phyloP scores from a whole-genome alignment of 2,113 vertebrate species.

The Aramus guarauna region DNA sequence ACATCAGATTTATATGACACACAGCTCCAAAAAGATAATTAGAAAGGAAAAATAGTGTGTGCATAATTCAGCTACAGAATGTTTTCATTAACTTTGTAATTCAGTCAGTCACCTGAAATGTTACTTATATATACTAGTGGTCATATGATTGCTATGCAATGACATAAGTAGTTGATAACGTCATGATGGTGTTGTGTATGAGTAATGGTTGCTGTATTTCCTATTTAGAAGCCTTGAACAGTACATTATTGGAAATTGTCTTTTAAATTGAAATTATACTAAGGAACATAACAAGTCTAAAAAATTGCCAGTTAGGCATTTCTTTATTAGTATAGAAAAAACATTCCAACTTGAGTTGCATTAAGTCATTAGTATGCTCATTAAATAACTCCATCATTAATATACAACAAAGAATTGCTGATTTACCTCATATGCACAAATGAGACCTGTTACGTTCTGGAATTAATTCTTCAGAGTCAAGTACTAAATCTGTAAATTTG shows the following conservation, averaged over 20 bases:
- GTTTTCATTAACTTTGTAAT: neutral
- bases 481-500: neutral
- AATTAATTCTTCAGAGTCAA: neutral
- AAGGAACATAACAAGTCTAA: neutral
- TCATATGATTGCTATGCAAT: neutral
- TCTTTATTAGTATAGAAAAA: neutral
- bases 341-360: neutral
- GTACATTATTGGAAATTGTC: neutral
- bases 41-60: neutral
- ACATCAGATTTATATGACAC: neutral
- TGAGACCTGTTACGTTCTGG: neutral
- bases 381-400: neutral
- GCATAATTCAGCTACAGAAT: neutral
- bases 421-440: neutral
- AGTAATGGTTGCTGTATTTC: neutral
- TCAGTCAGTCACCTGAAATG: neutral
- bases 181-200: neutral
- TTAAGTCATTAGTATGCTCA: neutral
- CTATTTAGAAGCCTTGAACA: neutral
- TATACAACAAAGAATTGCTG: neutral
- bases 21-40: neutral
- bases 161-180: neutral
- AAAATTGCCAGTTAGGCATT: neutral
- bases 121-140: neutral
- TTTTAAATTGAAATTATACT: conserved; percentile 8